Percentiles rank a stretch among this genome's conserved stretches.
Conservation (phyloP, 2,113 vertebrate genomes). For the Macquaria australasica region DNA sequence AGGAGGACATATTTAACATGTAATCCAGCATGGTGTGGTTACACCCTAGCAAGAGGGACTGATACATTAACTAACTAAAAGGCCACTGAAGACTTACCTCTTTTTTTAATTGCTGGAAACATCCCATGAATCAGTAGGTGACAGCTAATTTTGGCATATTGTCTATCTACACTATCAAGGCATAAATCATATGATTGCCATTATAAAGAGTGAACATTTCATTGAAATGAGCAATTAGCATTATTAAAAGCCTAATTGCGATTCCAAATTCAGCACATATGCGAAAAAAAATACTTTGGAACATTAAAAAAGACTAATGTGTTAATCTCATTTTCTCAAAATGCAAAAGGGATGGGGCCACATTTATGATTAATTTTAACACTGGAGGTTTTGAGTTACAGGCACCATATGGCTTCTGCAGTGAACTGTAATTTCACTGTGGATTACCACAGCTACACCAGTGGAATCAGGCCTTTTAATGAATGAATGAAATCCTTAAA, state of each 20-base stretch:
- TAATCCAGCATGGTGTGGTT: too few species aligned
- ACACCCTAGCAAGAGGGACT: background rate
- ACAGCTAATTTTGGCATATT: background rate
- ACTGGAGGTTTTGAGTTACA: constrained; percentile 30
- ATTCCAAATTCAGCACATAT: constrained; percentile 19
- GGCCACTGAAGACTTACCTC: background rate
- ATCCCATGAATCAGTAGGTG: background rate
- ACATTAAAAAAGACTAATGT: background rate
- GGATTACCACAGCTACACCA: constrained; percentile 40
- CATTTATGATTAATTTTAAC: constrained; percentile 61
- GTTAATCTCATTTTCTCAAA: constrained; percentile 39
- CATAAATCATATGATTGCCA: background rate
- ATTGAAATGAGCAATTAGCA: constrained; percentile 31
- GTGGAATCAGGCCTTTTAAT: constrained; percentile 32
- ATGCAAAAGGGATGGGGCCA: constrained; percentile 12
- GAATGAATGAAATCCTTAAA: constrained; percentile 53
- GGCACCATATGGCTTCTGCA: constrained; percentile 48
- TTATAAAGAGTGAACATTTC: background rate
- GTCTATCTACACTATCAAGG: background rate
- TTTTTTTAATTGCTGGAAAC: constrained; percentile 7
- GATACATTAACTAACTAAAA: background rate
- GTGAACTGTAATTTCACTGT: constrained; percentile 48
- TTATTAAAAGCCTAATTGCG: constrained; percentile 20
- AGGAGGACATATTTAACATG: too few species aligned
- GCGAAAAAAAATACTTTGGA: constrained; percentile 5